A percentile compares a stretch with the other conserved stretches of the same genome.
Evolutionary conservation across 2,113 vertebrate genomes (phyloP).

Genomic region (Recurvirostra avosetta): DNA sequence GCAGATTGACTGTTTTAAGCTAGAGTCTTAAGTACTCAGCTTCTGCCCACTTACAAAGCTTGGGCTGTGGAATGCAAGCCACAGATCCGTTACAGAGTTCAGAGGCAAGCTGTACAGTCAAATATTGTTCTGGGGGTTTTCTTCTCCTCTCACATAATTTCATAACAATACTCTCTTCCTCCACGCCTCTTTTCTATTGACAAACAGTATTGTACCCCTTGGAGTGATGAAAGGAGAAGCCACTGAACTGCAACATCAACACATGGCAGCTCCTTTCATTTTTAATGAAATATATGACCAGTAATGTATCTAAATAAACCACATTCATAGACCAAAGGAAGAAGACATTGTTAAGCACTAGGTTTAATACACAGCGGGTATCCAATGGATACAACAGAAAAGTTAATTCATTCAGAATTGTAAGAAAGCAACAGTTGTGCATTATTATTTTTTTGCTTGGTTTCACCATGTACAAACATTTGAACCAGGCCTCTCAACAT

Average conservation of each 20-base stretch:
- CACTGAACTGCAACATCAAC: constrained; percentile 12
- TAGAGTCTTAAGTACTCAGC: background rate
- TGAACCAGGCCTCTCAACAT: background rate
- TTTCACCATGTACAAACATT: constrained; percentile 25
- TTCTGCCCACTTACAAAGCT: background rate
- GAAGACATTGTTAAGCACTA: constrained; percentile 21
- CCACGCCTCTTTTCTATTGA: background rate
- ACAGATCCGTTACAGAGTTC: background rate
- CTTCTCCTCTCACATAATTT: background rate
- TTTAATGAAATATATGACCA: constrained; percentile 29
- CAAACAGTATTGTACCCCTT: background rate
- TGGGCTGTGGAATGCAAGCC: background rate
- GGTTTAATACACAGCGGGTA: constrained; percentile 50
- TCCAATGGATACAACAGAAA: constrained; percentile 59
- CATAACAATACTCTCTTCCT: background rate
- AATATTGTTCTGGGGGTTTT: background rate
- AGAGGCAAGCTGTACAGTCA: background rate
- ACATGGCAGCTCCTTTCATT: constrained; percentile 32
- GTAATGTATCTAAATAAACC: constrained; percentile 19
- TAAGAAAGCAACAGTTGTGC: constrained; percentile 46
- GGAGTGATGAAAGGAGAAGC: constrained; percentile 11
- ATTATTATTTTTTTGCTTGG: constrained; percentile 28
- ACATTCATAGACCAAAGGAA: constrained; percentile 13
- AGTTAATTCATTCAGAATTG: constrained; percentile 59
- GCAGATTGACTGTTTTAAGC: background rate